These are phyloP conservation scores for Oscheius myriophilus DNA, from an alignment of 2,888 invertebrate genomes.

Conservation along the genomic window DNA sequence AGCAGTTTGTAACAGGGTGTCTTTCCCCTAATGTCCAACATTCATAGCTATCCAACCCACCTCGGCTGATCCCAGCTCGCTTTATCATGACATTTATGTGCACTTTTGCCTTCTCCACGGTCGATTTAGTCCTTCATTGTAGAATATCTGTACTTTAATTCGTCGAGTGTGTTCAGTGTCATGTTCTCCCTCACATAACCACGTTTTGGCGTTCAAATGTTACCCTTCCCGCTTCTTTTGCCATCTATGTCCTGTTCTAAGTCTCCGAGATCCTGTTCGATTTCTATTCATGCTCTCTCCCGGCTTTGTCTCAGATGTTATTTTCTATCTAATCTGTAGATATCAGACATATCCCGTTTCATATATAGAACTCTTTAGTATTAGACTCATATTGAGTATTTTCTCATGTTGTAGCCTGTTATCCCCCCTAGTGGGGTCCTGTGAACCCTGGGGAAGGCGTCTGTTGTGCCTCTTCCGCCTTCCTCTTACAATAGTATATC, in stretches of 20 bases:
- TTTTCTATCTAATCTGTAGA: conserved; percentile 2
- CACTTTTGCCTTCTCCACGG: conserved; percentile 14
- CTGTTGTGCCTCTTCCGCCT: no score
- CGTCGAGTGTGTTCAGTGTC: no score
- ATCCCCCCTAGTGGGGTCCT: no score
- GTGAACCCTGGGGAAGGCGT: no score
- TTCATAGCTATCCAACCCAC: no score
- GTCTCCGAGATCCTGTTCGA: no score
- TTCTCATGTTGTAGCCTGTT: conserved; percentile 2
- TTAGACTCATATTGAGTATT: conserved; percentile 20
- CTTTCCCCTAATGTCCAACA: conserved; percentile 7
- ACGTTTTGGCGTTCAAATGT: conserved; percentile 13
- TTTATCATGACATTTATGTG: conserved; percentile 29
- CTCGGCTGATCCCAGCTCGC: conserved; percentile 19
- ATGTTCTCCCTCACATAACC: conserved; percentile 5
- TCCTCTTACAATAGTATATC: no score
- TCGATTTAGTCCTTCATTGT: conserved; percentile 4
- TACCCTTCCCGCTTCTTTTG: conserved; percentile 10
- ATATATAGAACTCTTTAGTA: neutral
- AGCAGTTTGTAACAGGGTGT: conserved; percentile 3
- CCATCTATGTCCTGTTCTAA: neutral
- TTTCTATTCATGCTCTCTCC: no score
- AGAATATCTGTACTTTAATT: no score
- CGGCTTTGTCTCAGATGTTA: conserved; percentile 11
- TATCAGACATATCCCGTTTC: conserved; percentile 23